These are phyloP conservation scores for Hipparchia semele DNA, from an alignment of 2,888 invertebrate genomes.

Conservation along the genomic window DNA sequence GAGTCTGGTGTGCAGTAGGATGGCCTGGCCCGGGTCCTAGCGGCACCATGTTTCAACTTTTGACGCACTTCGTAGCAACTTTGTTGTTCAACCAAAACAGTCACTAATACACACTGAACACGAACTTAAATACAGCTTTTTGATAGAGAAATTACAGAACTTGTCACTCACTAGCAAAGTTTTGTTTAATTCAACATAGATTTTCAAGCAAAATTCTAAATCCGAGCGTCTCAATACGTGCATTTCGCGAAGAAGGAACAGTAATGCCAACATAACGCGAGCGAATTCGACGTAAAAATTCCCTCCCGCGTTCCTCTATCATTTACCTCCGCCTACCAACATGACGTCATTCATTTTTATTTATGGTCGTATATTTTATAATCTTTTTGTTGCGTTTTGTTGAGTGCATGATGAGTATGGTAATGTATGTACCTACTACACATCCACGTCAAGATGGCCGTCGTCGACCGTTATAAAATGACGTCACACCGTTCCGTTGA, in stretches of 20 bases:
- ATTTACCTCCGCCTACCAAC: constrained; percentile 38
- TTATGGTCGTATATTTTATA: constrained; percentile 12
- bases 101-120: constrained; percentile 70
- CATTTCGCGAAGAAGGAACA: constrained; percentile 78
- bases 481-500: too few relatives aligned
- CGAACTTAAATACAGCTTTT: constrained; percentile 58
- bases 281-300: constrained; percentile 44
- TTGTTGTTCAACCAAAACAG: constrained; percentile 76
- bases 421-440: too few relatives aligned
- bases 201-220: constrained; percentile 79
- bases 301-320: constrained; percentile 53
- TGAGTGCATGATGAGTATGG: too few relatives aligned
- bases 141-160: constrained; percentile 55
- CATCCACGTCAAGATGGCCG: too few relatives aligned
- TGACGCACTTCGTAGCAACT: constrained; percentile 71
- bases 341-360: constrained; percentile 37
- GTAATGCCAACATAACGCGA: constrained; percentile 64
- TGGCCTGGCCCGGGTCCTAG: constrained; percentile 86
- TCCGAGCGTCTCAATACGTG: constrained; percentile 80
- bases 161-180: constrained; percentile 61
- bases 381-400: too few relatives aligned
- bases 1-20: constrained; percentile 79
- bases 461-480: too few relatives aligned
- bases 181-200: constrained; percentile 67
- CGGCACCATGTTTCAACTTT: constrained; percentile 87